Percentiles rank a stretch among this genome's conserved stretches.
phyloP scores from a whole-genome alignment of 37 sponge, comb jelly and placozoan genomes.

The Dysidea cf. avara region DNA sequence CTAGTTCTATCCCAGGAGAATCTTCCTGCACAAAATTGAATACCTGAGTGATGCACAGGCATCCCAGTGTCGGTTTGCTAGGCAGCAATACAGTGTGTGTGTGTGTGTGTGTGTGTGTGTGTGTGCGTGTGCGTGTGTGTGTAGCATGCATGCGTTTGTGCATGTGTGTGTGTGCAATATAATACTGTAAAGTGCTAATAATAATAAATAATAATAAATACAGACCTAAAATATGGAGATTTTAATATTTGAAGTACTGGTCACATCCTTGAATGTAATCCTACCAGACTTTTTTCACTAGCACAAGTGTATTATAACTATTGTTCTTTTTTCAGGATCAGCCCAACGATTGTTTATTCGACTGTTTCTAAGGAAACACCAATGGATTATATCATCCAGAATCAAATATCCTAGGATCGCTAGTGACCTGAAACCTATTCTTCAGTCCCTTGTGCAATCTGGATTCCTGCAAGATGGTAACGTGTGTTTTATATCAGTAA shows the following conservation, averaged over 20 bases:
- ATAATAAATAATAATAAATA: background rate
- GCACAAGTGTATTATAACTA: background rate
- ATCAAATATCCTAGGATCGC: constrained; percentile 52
- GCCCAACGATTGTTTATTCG: constrained; percentile 66
- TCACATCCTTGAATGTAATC: background rate
- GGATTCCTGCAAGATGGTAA: constrained; percentile 43
- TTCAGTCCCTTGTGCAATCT: constrained; percentile 6
- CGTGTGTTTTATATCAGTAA: constrained; percentile 4
- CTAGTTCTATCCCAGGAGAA: no score
- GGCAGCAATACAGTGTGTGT: no score
- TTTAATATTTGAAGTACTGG: background rate
- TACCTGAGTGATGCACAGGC: no score
- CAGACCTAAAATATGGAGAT: background rate
- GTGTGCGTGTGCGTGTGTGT: no score
- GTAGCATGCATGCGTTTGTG: background rate
- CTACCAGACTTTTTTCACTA: background rate
- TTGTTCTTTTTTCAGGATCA: constrained; percentile 1
- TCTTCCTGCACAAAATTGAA: no score
- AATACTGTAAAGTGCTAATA: background rate
- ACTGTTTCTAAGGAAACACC: constrained; percentile 69
- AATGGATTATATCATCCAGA: constrained; percentile 44
- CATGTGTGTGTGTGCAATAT: background rate
- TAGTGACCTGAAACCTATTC: constrained; percentile 25
- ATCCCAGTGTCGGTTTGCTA: no score
- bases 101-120: background rate